Base-by-base conservation (phyloP, 2,113 vertebrate genomes). In the Anolis carolinensis region DNA sequence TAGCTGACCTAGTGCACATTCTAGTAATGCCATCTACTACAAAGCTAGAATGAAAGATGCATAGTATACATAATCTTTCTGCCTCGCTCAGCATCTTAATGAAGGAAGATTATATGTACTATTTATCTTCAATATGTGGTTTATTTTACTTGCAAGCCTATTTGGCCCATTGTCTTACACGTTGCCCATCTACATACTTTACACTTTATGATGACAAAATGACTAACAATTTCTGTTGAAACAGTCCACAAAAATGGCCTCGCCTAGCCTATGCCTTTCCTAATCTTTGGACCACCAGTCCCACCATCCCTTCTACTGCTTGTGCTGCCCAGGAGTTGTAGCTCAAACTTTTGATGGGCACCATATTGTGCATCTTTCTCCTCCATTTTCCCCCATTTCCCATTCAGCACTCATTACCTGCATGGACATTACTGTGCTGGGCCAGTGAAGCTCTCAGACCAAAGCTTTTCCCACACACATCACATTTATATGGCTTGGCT, bases 401-500 rank as follows among this genome's bases (percentile, higher is more conserved):
- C 36, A n/a, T 6, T 25, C 4, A 50, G 21, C 1, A 18, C 68
- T 18, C 0, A 0, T 85, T 93, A 96, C 96, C 95, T 94, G 96
- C 93, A 0, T 95, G 95, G 63, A 96, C 89, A 0, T 95, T 94
- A 20, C 87, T 95, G 92, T 95, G 94, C 88, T 96, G 95, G 52
- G 92, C 94, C 59, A 96, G 94, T 0, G 95, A 95, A 34, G 94
- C 94, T 65, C 93, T 86, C 88, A 96, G 88, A 0, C 95, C 95
- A 6, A 96, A 96, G 0, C 89, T 25, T 86, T 96, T 96, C 74
- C 94, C 95, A 6, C 94, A 96, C 0, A 94, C 89, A 32, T 93
- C 32, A 0, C 95, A 95, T 65, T 85, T 93, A 89, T 93, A 96
- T 73, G 94, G 94, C n/a, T 86, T 95, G 1, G 93, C 93, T 14